A percentile compares a stretch with the other conserved stretches of the same genome.
Evolutionary conservation across 2,888 invertebrate genomes (phyloP).

Genomic region (Patella ulyssiponensis): DNA sequence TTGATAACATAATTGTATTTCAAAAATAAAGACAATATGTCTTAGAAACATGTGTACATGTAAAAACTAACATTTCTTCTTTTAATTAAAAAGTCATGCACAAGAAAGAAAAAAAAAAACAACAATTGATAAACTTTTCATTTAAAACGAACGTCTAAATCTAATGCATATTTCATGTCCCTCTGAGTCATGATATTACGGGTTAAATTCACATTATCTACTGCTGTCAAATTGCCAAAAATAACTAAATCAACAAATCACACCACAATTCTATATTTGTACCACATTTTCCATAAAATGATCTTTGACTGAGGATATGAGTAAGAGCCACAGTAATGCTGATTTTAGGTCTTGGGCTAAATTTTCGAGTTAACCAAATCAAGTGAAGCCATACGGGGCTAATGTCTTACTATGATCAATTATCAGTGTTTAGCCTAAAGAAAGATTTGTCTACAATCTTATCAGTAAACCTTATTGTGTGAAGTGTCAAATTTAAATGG

Average conservation of each 20-base stretch:
- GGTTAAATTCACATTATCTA: conserved; percentile 13
- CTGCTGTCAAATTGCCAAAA: conserved; percentile 11
- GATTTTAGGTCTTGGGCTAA: neutral
- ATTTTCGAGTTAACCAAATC: neutral
- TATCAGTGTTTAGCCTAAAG: conserved; percentile 11
- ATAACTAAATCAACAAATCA: conserved; percentile 13
- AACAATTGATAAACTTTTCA: conserved; percentile 12
- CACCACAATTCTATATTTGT: conserved; percentile 13
- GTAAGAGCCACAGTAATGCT: conserved; percentile 1
- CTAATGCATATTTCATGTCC: conserved; percentile 9
- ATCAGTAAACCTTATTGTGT: neutral
- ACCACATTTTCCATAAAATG: conserved; percentile 13
- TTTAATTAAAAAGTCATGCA: neutral
- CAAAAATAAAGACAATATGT: too few species aligned
- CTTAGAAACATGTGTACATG: too few species aligned
- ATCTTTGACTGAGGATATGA: conserved; percentile 13
- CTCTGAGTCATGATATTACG: conserved; percentile 1
- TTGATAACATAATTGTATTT: too few species aligned
- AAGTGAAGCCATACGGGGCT: neutral
- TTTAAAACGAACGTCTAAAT: neutral
- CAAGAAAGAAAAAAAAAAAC: neutral
- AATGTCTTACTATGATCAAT: neutral
- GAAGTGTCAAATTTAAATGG: conserved; percentile 10
- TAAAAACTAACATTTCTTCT: neutral
- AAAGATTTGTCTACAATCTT: conserved; percentile 5